phyloP scores from a whole-genome alignment of 1,140 invertebrate species.

The Mactra quadrangularis region DNA sequence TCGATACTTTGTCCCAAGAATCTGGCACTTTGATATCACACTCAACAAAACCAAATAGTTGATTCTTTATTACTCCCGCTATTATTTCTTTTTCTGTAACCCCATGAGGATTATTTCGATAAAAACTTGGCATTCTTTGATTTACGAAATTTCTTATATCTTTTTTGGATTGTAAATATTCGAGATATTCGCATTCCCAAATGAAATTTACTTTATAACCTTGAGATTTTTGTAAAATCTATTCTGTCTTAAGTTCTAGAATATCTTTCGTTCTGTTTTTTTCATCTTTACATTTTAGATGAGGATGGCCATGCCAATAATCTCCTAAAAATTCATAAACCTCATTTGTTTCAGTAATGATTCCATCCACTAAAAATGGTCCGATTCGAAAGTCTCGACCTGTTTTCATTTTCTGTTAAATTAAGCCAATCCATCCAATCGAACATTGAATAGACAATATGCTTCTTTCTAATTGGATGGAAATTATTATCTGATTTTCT shows the following conservation, averaged over 20 bases:
- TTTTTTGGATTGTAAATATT: not conserved
- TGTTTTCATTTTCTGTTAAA: not conserved
- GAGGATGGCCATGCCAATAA: not conserved
- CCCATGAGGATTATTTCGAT: not conserved
- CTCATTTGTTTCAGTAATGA: not conserved
- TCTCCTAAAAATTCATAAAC: conserved; percentile 14
- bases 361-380: conserved; percentile 5
- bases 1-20: no score
- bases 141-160: not conserved
- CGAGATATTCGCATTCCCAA: conserved; percentile 6
- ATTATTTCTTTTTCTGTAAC: no score
- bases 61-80: conserved; percentile 17
- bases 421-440: conserved; percentile 8
- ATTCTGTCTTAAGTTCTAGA: not conserved
- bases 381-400: not conserved
- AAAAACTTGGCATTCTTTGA: not conserved
- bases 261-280: not conserved
- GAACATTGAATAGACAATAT: no score
- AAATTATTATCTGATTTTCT: not conserved
- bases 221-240: not conserved
- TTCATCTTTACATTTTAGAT: no score
- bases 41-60: conserved; percentile 65
- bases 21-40: conserved; percentile 56
- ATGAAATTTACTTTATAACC: conserved; percentile 11
- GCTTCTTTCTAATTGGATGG: not conserved